Percentiles rank a stretch among this genome's conserved stretches.
Conservation (phyloP, 23 tunicate species). For the Phallusia fumigata region DNA sequence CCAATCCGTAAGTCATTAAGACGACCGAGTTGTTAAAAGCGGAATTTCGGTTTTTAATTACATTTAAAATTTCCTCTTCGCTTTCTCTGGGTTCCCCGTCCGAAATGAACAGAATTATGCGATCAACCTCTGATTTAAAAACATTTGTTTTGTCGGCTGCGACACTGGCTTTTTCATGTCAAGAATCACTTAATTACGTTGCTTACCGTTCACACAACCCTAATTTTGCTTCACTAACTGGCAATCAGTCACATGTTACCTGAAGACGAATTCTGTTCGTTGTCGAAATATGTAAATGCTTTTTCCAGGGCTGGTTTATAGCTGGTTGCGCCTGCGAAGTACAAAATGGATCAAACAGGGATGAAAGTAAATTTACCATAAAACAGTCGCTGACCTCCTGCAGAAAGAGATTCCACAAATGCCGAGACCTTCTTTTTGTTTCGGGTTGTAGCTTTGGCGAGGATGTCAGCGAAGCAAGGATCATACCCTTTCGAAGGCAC, state of each 20-base stretch:
- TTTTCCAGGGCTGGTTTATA: background rate
- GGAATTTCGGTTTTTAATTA: slow-evolving; percentile 16
- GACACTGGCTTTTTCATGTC: no score
- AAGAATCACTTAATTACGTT: no score
- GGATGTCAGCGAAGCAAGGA: slow-evolving; percentile 18
- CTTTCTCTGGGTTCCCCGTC: slow-evolving; percentile 27
- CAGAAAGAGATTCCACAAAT: slow-evolving; percentile 14
- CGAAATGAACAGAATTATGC: slow-evolving; percentile 28
- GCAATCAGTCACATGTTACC: no score
- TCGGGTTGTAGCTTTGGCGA: slow-evolving; percentile 21
- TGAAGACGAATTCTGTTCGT: background rate
- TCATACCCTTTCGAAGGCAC: background rate
- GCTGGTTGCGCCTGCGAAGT: background rate
- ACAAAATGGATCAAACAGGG: background rate
- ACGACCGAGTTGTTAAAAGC: slow-evolving; percentile 31
- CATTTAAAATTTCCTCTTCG: background rate
- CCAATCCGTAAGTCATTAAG: slow-evolving; percentile 56
- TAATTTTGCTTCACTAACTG: no score
- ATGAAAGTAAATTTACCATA: background rate
- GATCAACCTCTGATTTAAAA: background rate
- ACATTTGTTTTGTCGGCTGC: no score
- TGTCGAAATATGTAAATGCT: background rate
- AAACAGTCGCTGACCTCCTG: background rate
- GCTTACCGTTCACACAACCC: no score
- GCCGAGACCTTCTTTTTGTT: slow-evolving; percentile 12